phyloP scores from a whole-genome alignment of 2,888 invertebrate species.

The Thecocarcelia acutangulata region DNA sequence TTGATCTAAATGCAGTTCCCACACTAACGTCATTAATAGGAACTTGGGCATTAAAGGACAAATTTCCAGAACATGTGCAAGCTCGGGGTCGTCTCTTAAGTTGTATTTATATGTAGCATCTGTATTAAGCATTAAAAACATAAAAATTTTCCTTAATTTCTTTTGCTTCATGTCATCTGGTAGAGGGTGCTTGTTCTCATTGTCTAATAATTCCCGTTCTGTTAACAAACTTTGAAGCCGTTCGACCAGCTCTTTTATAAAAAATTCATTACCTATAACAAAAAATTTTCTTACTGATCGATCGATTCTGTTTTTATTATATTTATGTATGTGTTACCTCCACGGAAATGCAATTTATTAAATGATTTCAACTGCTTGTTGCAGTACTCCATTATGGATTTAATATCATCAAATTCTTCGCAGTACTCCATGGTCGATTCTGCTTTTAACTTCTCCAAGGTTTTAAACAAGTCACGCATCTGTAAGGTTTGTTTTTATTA shows the following conservation, averaged over 20 bases:
- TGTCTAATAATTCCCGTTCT: constrained; percentile 69
- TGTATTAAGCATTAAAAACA: constrained; percentile 76
- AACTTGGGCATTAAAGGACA: constrained; percentile 76
- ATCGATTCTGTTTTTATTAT: not conserved
- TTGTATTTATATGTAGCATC: constrained; percentile 76
- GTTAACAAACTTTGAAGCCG: constrained; percentile 72
- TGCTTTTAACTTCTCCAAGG: constrained; percentile 71
- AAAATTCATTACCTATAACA: constrained; percentile 73
- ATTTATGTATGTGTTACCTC: constrained; percentile 71
- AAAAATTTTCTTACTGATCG: not conserved
- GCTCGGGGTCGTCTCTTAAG: constrained; percentile 71
- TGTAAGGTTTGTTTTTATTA: constrained; percentile 13
- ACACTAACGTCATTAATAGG: constrained; percentile 73
- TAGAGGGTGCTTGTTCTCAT: constrained; percentile 66
- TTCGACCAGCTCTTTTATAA: constrained; percentile 73
- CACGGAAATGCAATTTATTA: constrained; percentile 75
- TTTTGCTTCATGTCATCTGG: constrained; percentile 53
- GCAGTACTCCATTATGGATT: constrained; percentile 74
- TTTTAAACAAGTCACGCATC: constrained; percentile 75
- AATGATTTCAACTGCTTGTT: constrained; percentile 74
- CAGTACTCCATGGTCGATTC: constrained; percentile 76
- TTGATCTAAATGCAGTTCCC: constrained; percentile 74
- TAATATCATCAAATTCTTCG: constrained; percentile 75
- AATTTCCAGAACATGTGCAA: constrained; percentile 74
- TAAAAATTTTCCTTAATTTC: constrained; percentile 74